These are phyloP conservation scores for Rhadina sibilatrix DNA, from an alignment of 2,113 vertebrate species.

Conservation along the genomic window DNA sequence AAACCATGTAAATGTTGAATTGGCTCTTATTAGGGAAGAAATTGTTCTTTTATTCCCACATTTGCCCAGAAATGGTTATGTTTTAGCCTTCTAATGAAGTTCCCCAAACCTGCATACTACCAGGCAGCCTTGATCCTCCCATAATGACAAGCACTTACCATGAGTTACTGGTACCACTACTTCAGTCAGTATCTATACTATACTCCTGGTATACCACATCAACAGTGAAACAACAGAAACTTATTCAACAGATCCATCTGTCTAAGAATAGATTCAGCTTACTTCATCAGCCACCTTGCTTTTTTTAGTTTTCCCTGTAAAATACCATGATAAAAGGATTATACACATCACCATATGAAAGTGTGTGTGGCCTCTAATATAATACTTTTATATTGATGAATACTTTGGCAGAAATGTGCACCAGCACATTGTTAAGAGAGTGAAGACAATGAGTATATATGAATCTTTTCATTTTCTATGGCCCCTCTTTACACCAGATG, in stretches of 20 bases:
- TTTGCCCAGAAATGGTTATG: neutral
- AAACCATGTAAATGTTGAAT: neutral
- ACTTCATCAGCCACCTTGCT: neutral
- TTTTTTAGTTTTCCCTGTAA: neutral
- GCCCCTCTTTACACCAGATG: neutral
- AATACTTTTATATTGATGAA: neutral
- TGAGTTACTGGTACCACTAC: neutral
- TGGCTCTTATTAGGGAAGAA: neutral
- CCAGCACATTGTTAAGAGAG: neutral
- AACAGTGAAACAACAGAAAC: neutral
- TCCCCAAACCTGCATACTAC: neutral
- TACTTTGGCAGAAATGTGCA: neutral
- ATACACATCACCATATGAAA: neutral
- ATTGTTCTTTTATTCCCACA: neutral
- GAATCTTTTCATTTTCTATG: neutral
- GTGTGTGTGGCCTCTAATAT: neutral
- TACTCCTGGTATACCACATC: neutral
- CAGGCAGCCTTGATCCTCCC: neutral
- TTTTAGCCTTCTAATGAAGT: neutral
- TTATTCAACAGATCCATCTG: neutral
- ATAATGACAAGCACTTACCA: neutral
- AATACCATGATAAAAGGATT: neutral
- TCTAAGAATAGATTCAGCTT: neutral
- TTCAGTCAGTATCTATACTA: neutral
- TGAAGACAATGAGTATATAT: neutral